phyloP scores from a whole-genome alignment of 2,888 invertebrate genomes.

The Pterostichus madidus region DNA sequence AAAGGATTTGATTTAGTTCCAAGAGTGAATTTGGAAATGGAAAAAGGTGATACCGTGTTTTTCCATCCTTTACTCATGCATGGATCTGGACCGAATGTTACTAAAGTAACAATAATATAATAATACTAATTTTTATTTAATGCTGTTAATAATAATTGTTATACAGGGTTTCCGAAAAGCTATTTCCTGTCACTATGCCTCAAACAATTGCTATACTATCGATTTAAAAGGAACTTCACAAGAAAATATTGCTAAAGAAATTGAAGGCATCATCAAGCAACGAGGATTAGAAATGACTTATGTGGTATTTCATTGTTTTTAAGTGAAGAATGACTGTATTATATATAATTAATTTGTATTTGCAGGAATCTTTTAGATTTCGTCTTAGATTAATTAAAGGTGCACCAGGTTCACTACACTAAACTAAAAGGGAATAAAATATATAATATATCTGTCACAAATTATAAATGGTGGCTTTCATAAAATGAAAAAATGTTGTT shows the following conservation, averaged over 20 bases:
- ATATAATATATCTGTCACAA: not conserved
- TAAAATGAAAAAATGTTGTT: no score
- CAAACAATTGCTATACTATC: constrained; percentile 85
- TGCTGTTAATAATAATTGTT: constrained; percentile 54
- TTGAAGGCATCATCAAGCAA: constrained; percentile 77
- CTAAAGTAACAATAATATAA: constrained; percentile 76
- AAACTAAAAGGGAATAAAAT: not conserved
- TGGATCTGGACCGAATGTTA: constrained; percentile 87
- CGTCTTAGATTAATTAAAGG: constrained; percentile 6
- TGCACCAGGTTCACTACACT: constrained; percentile 6
- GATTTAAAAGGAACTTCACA: constrained; percentile 84
- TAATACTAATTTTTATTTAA: not conserved
- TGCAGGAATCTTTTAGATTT: not conserved
- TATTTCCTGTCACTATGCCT: constrained; percentile 91
- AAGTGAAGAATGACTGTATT: no score
- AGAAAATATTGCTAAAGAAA: constrained; percentile 81
- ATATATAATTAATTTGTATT: no score
- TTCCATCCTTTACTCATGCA: constrained; percentile 89
- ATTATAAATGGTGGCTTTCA: not conserved
- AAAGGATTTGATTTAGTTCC: constrained; percentile 74
- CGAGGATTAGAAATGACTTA: not conserved
- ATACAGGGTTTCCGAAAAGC: constrained; percentile 85
- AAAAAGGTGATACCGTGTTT: constrained; percentile 89
- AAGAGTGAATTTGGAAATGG: constrained; percentile 84
- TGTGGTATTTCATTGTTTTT: no score